Percentiles rank a stretch among this genome's conserved stretches.
These are phyloP conservation scores for Drosophila nannoptera DNA, from an alignment of 1,140 invertebrate species.

Conservation along the genomic window DNA sequence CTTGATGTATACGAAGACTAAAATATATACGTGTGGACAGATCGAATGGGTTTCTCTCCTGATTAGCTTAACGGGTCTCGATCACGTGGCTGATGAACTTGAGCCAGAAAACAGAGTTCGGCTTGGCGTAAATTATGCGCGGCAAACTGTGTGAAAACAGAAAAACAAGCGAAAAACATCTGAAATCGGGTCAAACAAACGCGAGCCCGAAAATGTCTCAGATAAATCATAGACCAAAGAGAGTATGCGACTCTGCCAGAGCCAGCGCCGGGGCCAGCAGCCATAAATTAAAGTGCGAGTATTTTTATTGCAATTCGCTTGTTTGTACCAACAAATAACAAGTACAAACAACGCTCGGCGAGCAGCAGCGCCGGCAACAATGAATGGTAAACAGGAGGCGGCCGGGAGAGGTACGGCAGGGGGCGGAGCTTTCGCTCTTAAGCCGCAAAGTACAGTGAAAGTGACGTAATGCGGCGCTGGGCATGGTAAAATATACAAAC, in stretches of 20 bases:
- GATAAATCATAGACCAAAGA: conserved; percentile 60
- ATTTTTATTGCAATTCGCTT: conserved; percentile 69
- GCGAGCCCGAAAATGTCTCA: conserved; percentile 39
- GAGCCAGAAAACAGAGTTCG: conserved; percentile 56
- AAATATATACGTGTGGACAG: no score
- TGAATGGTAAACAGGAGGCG: conserved; percentile 5
- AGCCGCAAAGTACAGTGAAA: conserved; percentile 70
- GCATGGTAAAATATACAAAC: conserved; percentile 20
- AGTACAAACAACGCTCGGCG: conserved; percentile 49
- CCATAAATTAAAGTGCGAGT: conserved; percentile 63
- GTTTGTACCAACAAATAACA: conserved; percentile 61
- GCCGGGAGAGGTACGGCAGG: background rate
- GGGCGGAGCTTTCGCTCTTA: conserved; percentile 16
- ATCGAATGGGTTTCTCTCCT: no score
- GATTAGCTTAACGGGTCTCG: no score
- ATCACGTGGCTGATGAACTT: conserved; percentile 51
- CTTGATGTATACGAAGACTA: no score
- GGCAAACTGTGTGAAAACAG: conserved; percentile 27
- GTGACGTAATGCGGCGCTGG: conserved; percentile 59
- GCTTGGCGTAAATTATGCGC: conserved; percentile 61
- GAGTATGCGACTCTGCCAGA: conserved; percentile 11
- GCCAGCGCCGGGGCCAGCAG: conserved; percentile 2
- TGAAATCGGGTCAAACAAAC: conserved; percentile 19
- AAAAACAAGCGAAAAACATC: background rate
- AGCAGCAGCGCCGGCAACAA: conserved; percentile 18